A percentile compares a stretch with the other conserved stretches of the same genome.
phyloP scores from a whole-genome alignment of 2,888 invertebrate genomes.

The Stenurella melanura region DNA sequence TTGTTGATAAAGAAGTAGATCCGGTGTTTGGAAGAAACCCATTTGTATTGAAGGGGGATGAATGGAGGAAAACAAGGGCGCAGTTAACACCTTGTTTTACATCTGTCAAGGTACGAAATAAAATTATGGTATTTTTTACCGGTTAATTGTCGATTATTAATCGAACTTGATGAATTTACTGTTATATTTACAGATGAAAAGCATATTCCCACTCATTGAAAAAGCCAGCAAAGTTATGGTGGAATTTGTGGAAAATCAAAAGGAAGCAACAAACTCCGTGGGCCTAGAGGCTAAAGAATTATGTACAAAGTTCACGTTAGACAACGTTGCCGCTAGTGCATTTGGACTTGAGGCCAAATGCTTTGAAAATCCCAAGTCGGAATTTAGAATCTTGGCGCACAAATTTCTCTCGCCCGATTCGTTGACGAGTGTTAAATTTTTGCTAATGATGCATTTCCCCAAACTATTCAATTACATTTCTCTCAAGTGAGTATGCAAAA shows the following conservation, averaged over 20 bases:
- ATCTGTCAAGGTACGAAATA: slow-evolving; percentile 70
- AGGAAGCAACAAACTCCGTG: slow-evolving; percentile 59
- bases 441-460: slow-evolving; percentile 30
- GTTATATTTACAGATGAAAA: slow-evolving; percentile 68
- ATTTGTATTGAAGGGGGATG: slow-evolving; percentile 72
- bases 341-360: slow-evolving; percentile 71
- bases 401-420: slow-evolving; percentile 47
- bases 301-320: slow-evolving; percentile 61
- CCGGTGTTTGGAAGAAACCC: slow-evolving; percentile 74
- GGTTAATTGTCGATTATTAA: no score
- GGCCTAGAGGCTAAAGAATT: slow-evolving; percentile 70
- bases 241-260: slow-evolving; percentile 68
- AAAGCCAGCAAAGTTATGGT: slow-evolving; percentile 72
- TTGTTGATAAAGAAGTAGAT: slow-evolving; percentile 71
- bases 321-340: slow-evolving; percentile 72
- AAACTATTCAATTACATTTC: slow-evolving; percentile 17
- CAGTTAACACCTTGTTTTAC: slow-evolving; percentile 75
- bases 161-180: neutral
- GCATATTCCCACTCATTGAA: slow-evolving; percentile 73
- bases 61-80: slow-evolving; percentile 74
- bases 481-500: slow-evolving; percentile 5
- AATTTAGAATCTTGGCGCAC: slow-evolving; percentile 54
- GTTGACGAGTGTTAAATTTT: slow-evolving; percentile 41
- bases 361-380: slow-evolving; percentile 61
- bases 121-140: no score